Base-by-base conservation (phyloP, 2,113 vertebrate species). In the Rhea pennata region DNA sequence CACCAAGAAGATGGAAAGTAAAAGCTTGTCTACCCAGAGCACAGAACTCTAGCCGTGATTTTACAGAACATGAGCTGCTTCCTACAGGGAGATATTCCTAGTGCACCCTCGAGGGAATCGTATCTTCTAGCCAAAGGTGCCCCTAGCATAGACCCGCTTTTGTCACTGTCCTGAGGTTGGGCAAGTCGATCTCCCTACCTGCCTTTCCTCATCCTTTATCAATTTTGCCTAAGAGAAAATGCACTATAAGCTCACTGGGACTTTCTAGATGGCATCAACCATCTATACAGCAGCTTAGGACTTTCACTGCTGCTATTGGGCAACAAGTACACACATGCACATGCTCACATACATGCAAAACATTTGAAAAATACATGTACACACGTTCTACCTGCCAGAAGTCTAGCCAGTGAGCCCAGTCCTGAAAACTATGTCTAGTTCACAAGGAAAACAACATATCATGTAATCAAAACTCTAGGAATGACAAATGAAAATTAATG, bases 221-320 rank as follows among this genome's bases (percentile, higher is more conserved):
- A 62, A 16, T 23, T 75, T 78, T 42, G 20, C 15, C 17, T 64
- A 66, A 51, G 12, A 40, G 19, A 66, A 81, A 74, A 70, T 6
- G 13, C 2, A 17, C 3, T 59, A 4, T 61, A 29, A 87, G 67
- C 10, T 81, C 50, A 10, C 0, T 0, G 12, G 27, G 7, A 6
- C 8, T 1, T 0, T 73, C 26, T 56, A 5, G 13, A 15, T 51
- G 10, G 5, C 10, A 8, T 70, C n/a, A 46, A 7, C n/a, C 17
- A 4, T 9, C 26, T 44, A 53, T 12, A 48, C 21, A 78, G 56
- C 33, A 92, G 12, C 4, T 40, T 15, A 23, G 81, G 12, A 16
- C 84, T 62, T 66, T 75, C 33, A 5, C 2, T 2, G 20, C 1
- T 8, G 3, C 36, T 78, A 20, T 36, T 23, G 73, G 33, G 70